Evolutionary conservation across 2,797 vertebrate species (phyloP).

Genomic region (Glossophaga mutica): DNA sequence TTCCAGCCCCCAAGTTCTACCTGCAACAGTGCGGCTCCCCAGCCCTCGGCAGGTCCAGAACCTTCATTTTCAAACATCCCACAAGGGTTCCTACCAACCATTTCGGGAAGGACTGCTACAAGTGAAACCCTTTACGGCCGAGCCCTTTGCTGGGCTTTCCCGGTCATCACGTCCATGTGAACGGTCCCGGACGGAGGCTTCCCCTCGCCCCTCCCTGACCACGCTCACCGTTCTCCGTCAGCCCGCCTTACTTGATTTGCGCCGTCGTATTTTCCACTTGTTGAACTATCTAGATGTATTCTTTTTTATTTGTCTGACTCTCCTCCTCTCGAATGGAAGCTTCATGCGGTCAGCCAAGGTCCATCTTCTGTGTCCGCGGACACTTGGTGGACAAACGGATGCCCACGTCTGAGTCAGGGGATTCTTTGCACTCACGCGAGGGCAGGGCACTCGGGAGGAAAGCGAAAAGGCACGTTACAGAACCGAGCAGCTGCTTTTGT

Average conservation of each 20-base stretch:
- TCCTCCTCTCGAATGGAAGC: neutral
- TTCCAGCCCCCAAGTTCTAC: too few species aligned
- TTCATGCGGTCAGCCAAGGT: neutral
- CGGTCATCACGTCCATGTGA: neutral
- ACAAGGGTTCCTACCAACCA: too few species aligned
- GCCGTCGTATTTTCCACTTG: neutral
- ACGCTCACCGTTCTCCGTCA: too few species aligned
- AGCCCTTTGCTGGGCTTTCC: neutral
- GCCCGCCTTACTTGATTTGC: neutral
- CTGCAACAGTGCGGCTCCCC: too few species aligned
- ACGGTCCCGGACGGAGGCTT: neutral
- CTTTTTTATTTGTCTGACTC: neutral
- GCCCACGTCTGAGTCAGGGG: neutral
- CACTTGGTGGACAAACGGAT: neutral
- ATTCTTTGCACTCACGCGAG: neutral
- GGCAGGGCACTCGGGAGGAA: neutral
- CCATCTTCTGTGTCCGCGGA: neutral
- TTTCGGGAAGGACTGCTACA: too few species aligned
- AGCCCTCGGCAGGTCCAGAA: too few species aligned
- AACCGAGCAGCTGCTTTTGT: neutral
- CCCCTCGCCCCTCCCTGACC: fast-evolving
- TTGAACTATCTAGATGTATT: neutral
- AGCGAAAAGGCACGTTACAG: neutral
- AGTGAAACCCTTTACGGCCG: neutral
- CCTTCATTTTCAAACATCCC: too few species aligned